These are phyloP conservation scores for Congeria kusceri DNA, from an alignment of 2,888 invertebrate species.

Conservation along the genomic window DNA sequence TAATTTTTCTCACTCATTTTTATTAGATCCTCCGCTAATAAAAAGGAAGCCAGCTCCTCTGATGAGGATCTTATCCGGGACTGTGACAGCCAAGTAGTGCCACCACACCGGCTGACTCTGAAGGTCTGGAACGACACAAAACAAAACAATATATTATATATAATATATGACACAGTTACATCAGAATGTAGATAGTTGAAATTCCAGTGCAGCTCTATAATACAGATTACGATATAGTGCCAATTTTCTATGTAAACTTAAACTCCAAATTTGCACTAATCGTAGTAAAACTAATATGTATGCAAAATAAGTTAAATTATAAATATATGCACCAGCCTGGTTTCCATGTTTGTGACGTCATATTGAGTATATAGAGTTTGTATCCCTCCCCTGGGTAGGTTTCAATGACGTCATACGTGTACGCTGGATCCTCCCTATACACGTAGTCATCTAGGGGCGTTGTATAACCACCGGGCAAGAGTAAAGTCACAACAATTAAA, in stretches of 20 bases:
- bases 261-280: too few relatives aligned
- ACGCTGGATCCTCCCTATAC: constrained; percentile 65
- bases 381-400: constrained; percentile 59
- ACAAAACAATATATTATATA: too few relatives aligned
- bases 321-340: constrained; percentile 66
- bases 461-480: constrained; percentile 14
- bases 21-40: constrained; percentile 75
- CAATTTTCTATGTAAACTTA: too few relatives aligned
- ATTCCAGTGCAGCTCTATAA: too few relatives aligned
- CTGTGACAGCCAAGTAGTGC: constrained; percentile 78
- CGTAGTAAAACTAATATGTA: too few relatives aligned
- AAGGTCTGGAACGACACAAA: constrained; percentile 47
- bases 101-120: constrained; percentile 77
- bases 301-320: too few relatives aligned
- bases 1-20: too few relatives aligned
- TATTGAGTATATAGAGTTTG: constrained; percentile 70
- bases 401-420: constrained; percentile 66
- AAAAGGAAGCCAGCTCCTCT: constrained; percentile 70
- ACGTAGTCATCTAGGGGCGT: constrained; percentile 77
- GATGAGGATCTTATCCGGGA: constrained; percentile 71
- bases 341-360: constrained; percentile 78
- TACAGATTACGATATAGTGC: too few relatives aligned
- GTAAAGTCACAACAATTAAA: too few relatives aligned
- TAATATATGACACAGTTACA: too few relatives aligned
- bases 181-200: too few relatives aligned